Conservation (phyloP, 2,888 invertebrate species). For the Drosophila sordidula region DNA sequence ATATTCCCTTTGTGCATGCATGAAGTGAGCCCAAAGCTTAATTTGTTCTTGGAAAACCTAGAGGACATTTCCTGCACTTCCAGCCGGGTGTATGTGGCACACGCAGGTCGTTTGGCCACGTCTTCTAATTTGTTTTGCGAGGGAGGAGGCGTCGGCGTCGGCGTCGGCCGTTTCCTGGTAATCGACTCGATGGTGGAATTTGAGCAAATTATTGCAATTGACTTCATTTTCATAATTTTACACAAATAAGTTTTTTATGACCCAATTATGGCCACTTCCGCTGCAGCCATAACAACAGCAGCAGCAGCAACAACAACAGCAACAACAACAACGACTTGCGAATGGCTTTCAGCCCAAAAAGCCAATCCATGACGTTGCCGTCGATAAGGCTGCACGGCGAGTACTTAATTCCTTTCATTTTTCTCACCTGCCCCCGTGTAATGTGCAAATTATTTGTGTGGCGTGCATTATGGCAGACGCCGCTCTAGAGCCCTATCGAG, state of each 20-base stretch:
- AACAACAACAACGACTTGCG: not conserved
- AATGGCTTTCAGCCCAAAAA: slow-evolving; percentile 1
- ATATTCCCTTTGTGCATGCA: slow-evolving; percentile 6
- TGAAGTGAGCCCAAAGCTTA: not conserved
- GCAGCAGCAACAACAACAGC: slow-evolving; percentile 11
- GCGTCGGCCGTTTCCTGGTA: slow-evolving; percentile 59
- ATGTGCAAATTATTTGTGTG: slow-evolving; percentile 75
- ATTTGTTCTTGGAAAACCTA: slow-evolving; percentile 36
- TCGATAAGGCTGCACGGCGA: slow-evolving; percentile 28
- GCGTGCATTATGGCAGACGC: slow-evolving; percentile 48
- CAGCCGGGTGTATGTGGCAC: slow-evolving; percentile 6
- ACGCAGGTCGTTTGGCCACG: slow-evolving; percentile 22
- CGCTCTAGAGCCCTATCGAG: slow-evolving; percentile 12
- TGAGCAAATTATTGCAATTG: slow-evolving; percentile 76
- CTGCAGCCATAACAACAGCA: slow-evolving; percentile 45
- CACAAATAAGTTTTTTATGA: slow-evolving; percentile 79
- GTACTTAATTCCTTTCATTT: slow-evolving; percentile 53
- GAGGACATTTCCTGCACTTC: slow-evolving; percentile 16
- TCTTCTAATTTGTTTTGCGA: slow-evolving; percentile 30
- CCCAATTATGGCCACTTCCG: slow-evolving; percentile 68
- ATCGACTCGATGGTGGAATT: slow-evolving; percentile 51
- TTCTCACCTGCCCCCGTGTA: slow-evolving; percentile 61
- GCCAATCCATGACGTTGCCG: slow-evolving; percentile 35
- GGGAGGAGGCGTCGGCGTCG: slow-evolving; percentile 2
- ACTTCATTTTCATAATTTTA: slow-evolving; percentile 78